Evolutionary conservation across 2,797 vertebrate species (phyloP), one percentile per base, ranked within the genome.

Genomic region (Apogon hyalosoma): DNA sequence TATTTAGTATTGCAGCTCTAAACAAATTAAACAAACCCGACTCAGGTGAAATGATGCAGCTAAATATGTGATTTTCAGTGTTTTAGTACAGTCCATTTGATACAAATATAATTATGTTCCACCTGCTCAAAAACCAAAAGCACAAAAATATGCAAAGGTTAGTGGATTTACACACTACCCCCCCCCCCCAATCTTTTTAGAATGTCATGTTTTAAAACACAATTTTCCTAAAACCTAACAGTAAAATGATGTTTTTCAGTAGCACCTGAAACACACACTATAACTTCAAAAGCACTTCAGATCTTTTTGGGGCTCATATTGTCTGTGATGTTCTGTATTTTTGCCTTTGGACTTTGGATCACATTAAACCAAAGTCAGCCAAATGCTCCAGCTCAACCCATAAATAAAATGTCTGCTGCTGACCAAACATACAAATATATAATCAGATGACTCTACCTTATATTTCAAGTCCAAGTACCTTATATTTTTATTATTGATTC

Each of bases 341-440:
- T 36, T 36, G 7, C 7, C 33, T 36, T 36, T 36, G 28, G 19
- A 21, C 19, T 21, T 31, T 31, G 33, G 33, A 36, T 36, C 33
- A 36, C 33, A 36, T 36, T 36, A 36, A 36, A 36, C 33, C 48
- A 40, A 46, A 68, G 60, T 68, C 71, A 63, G 24, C 40, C 60
- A 16, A 16, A 62, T 52, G 74, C 49, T 28, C 51, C 60, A 31
- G 21, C 36, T 15, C 7, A 12, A 51, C n/a, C 50, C 48, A 76
- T 61, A 40, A 65, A 41, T 19, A 52, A 50, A 48, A 13, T 16
- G 58, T 57, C 63, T 67, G 73, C 52, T 73, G 47, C 33, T 16
- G 5, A 28, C 24, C 2, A 1, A 28, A 4, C 4, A 28, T 28
- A 28, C 24, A 28, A 28, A 28, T 28, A 2, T 28, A 28, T 6